Conservation (phyloP, 2,797 vertebrate species). For the Botia kubotai region DNA sequence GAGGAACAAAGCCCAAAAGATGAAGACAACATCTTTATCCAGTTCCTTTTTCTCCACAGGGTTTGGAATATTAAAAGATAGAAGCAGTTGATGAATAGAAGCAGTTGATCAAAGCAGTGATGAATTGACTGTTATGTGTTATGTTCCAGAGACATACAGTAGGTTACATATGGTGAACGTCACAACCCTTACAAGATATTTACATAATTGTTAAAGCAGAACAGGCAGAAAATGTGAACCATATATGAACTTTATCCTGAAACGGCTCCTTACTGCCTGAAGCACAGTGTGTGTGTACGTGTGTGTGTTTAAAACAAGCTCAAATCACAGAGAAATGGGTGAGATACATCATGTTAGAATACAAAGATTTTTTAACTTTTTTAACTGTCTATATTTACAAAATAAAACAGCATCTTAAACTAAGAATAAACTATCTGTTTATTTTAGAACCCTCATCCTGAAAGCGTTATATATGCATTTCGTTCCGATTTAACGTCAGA, state of each 20-base stretch:
- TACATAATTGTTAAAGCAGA: constrained; percentile 60
- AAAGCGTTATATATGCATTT: background rate
- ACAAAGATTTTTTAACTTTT: constrained; percentile 28
- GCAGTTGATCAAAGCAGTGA: background rate
- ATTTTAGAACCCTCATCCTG: background rate
- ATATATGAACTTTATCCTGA: constrained; percentile 61
- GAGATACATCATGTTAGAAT: background rate
- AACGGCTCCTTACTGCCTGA: constrained; percentile 57
- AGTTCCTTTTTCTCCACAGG: background rate
- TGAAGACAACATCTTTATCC: constrained; percentile 4
- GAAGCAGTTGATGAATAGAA: constrained; percentile 28
- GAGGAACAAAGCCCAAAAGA: background rate
- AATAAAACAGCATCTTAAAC: background rate
- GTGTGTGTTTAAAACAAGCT: constrained; percentile 12
- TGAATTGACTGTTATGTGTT: constrained; percentile 38
- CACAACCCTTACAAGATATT: constrained; percentile 58
- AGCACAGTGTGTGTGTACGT: constrained; percentile 45
- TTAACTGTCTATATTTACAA: constrained; percentile 19
- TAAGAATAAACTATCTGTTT: too few relatives aligned
- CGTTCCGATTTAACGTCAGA: too few relatives aligned
- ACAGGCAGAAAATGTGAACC: constrained; percentile 53
- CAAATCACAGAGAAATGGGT: constrained; percentile 8
- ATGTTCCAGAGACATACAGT: constrained; percentile 40
- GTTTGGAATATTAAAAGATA: constrained; percentile 1
- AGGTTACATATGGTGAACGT: constrained; percentile 43